A percentile compares a stretch with the other conserved stretches of the same genome.
Conservation (phyloP, 2,113 vertebrate species). For the Myiagra hebetior region DNA sequence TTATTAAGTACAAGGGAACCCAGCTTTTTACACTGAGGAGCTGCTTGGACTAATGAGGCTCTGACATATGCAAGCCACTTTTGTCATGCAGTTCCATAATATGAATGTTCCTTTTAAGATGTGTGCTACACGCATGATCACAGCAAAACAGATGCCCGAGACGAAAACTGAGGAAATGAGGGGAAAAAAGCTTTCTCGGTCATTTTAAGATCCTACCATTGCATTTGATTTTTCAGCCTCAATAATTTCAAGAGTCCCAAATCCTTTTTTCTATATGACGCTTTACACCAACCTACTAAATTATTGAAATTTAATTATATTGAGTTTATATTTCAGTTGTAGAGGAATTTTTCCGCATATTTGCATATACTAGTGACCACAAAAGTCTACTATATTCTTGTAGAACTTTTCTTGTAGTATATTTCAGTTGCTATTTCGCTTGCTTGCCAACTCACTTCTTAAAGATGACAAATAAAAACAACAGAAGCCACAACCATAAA, state of each 20-base stretch:
- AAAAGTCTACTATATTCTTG: background rate
- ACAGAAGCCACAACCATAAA: background rate
- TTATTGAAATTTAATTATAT: background rate
- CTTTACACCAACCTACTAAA: background rate
- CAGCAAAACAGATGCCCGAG: background rate
- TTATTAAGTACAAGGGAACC: background rate
- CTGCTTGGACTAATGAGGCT: background rate
- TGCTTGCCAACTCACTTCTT: background rate
- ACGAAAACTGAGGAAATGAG: background rate
- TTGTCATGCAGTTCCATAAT: background rate
- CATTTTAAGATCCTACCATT: background rate
- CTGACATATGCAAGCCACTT: background rate
- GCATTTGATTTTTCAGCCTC: background rate
- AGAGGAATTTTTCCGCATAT: background rate
- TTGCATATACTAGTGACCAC: background rate
- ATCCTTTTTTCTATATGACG: background rate
- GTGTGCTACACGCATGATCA: background rate
- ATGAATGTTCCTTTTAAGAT: background rate
- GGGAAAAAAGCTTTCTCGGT: rapidly evolving
- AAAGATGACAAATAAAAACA: background rate
- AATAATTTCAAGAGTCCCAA: background rate
- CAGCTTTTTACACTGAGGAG: background rate
- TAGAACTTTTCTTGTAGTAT: background rate
- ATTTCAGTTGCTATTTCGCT: background rate
- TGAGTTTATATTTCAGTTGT: background rate